Percentiles rank a stretch among this genome's conserved stretches.
Conservation (phyloP, 2,113 vertebrate genomes). For the Megaptera novaeangliae region DNA sequence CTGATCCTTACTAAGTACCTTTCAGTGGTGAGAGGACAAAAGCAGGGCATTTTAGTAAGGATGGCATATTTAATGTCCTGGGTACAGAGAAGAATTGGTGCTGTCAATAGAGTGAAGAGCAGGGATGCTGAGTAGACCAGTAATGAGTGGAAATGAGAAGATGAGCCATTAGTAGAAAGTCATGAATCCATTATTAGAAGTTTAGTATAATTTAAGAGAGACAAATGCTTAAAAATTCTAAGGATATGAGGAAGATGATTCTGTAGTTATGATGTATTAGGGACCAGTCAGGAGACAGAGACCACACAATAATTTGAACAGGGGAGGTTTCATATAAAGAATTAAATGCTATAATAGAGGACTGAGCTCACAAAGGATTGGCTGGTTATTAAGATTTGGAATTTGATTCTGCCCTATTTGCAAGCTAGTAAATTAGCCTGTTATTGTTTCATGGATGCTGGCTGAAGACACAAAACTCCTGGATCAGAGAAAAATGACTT, state of each 20-base stretch:
- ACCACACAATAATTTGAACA: neutral
- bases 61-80: neutral
- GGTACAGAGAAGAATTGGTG: neutral
- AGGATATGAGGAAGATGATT: neutral
- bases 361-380: neutral
- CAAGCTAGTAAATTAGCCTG: neutral
- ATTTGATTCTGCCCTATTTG: neutral
- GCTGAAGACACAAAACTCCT: neutral
- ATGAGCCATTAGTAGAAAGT: neutral
- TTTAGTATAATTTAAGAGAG: neutral
- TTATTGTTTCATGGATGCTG: neutral
- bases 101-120: neutral
- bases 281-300: neutral
- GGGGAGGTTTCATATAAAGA: neutral
- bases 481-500: neutral
- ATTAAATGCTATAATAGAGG: fast-evolving
- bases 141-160: neutral
- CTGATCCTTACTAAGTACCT: neutral
- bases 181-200: neutral
- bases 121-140: neutral
- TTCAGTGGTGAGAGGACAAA: neutral
- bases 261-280: neutral
- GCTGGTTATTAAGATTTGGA: neutral
- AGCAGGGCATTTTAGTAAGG: neutral
- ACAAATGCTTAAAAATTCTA: neutral